These are phyloP conservation scores for Charadrius vociferus DNA, from an alignment of 2,113 vertebrate species.

Conservation along the genomic window DNA sequence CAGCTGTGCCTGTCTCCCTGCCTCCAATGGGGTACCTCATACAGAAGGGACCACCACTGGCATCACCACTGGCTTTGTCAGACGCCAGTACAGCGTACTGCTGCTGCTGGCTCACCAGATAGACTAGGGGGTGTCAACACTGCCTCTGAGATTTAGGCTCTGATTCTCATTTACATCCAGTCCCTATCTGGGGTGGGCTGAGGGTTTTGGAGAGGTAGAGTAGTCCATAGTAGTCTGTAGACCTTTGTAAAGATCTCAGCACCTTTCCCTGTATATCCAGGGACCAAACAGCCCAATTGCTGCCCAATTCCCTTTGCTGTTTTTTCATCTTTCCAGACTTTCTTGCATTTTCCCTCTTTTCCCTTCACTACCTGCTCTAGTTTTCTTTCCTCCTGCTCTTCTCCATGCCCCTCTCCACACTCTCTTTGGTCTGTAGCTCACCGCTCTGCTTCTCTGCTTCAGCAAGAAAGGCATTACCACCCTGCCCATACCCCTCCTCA, in stretches of 20 bases:
- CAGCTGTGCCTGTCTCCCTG: not conserved
- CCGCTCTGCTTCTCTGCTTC: not conserved
- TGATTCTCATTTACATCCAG: not conserved
- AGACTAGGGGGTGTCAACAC: not conserved
- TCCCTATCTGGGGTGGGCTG: not conserved
- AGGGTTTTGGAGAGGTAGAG: not conserved
- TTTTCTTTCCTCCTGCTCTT: not conserved
- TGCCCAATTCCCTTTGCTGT: not conserved
- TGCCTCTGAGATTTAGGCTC: not conserved
- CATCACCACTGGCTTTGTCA: not conserved
- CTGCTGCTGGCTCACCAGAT: not conserved
- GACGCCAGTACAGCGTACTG: not conserved
- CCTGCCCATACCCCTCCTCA: not conserved
- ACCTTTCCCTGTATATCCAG: not conserved
- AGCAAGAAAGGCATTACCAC: not conserved
- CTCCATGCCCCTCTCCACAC: not conserved
- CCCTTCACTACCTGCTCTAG: not conserved
- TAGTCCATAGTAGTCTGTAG: not conserved
- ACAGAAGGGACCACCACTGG: not conserved
- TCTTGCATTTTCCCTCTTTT: not conserved
- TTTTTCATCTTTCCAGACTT: not conserved
- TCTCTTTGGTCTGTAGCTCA: not conserved
- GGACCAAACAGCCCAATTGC: not conserved
- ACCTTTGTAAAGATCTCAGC: not conserved
- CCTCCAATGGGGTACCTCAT: not conserved